Base-by-base conservation (phyloP, 2,888 invertebrate genomes). In the Elgonia sp. region DNA sequence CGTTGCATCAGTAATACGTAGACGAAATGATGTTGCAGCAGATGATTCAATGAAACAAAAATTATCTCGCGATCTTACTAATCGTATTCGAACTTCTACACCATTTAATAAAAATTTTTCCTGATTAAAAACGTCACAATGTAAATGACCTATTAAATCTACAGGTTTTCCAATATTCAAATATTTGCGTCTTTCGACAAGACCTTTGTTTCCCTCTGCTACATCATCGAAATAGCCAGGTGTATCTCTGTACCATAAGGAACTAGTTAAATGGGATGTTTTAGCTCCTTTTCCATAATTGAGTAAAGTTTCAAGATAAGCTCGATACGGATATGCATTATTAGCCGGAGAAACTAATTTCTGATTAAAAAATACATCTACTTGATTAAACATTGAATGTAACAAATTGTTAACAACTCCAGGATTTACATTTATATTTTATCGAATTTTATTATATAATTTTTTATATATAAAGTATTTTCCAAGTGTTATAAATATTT, bases 281-380 rank as follows among this genome's bases (percentile, higher is more conserved):
- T 91, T 89, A 16, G 91, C 90, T 10, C 57, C 57, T 8, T 21
- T 7, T 1, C 85, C 88, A 67, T 91, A 91, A 87, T 90, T 91
- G 4, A 91, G 67, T 7, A 91, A 62, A n/a, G 88, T 90, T 84
- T 91, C 91, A 21, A 92, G 90, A 18, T 91, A 92, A 0, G 91
- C 89, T 20, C 91, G 67, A 77, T 92, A 92, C 0, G 91, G 84
- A 37, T 91, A 92, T 7, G 90, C 89, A 63, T 91, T 91, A 62
- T 90, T 91, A n/a, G 89, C 84, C 0, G 91, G 89, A 0, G 90
- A 91, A 14, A 92, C 87, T 6, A 91, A 50, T 84, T 92, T 92
- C 67, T 91, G 90, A 79, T 92, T 92, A 18, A 92, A 86, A 76
- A 88, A 90, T 37, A 92, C 82, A 73, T 92, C 90, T 0, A 91